Conservation (phyloP, 1,140 invertebrate genomes). For the Drosophila ercepeae region DNA sequence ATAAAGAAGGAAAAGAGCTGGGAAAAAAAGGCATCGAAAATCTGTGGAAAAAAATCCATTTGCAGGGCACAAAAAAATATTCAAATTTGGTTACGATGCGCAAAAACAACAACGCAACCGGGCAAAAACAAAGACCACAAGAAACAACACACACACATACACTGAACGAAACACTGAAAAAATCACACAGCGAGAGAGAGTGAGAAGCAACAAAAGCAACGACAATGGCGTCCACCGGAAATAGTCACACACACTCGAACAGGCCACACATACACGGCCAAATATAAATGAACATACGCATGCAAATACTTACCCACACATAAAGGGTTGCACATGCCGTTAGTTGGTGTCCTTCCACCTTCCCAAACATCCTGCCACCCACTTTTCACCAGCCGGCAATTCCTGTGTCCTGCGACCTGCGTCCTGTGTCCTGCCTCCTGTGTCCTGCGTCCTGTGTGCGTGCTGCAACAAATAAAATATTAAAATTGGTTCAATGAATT, state of each 20-base stretch:
- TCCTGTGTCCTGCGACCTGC: constrained; percentile 7
- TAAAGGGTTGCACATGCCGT: constrained; percentile 77
- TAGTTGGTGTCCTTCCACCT: constrained; percentile 49
- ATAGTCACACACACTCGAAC: constrained; percentile 69
- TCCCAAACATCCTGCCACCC: neutral
- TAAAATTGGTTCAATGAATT: constrained; percentile 83
- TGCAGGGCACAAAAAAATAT: constrained; percentile 61
- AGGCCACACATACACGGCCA: constrained; percentile 17
- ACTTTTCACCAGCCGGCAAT: neutral
- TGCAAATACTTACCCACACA: constrained; percentile 29
- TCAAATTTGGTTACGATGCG: constrained; percentile 80
- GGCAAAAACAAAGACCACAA: constrained; percentile 72
- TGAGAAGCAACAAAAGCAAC: constrained; percentile 46
- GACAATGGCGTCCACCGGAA: constrained; percentile 78
- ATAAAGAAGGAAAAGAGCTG: constrained; percentile 35
- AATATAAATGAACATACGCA: constrained; percentile 37
- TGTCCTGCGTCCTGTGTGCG: constrained; percentile 56
- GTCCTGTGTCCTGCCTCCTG: constrained; percentile 14
- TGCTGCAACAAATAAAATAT: constrained; percentile 82
- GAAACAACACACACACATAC: constrained; percentile 60
- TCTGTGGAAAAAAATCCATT: constrained; percentile 81
- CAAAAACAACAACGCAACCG: constrained; percentile 70
- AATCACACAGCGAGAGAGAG: constrained; percentile 2
- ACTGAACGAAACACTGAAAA: constrained; percentile 37
- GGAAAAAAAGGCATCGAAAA: constrained; percentile 71